Base-by-base conservation (phyloP, 2,113 vertebrate species). In the Mormyrus iriodes region DNA sequence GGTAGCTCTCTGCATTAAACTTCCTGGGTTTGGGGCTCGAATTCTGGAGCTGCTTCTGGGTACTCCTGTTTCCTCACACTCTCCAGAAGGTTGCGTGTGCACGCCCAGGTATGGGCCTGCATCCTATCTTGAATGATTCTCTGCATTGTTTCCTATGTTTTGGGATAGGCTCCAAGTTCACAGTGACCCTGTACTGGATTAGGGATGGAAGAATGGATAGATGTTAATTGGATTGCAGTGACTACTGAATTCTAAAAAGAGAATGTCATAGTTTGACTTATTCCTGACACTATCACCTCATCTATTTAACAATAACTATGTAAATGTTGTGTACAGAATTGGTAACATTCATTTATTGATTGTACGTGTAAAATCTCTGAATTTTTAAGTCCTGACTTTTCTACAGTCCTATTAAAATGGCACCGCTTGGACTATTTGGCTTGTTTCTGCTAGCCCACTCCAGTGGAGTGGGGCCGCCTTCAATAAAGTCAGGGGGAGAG, bases 401-500 rank as follows among this genome's bases (percentile, higher is more conserved):
- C 0, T 42, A 73, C 82, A 46, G 44, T 49, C 13, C 8, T 48
- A 44, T 24, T n/a, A 48, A 84, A n/a, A 48, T 84, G 46, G 46
- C 17, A 46, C 46, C 13, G 31, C 39, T 76, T n/a, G 12, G n/a
- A 46, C 46, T 51, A 46, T 51, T 12, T 7, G 42, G 46, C 27
- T 46, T n/a, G 9, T 85, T n/a, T 85, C 17, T 6, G 21, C 35
- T 83, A 21, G 21, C 4, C 42, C 46, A 49, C 24, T 79, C 24
- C 91, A 91, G 85, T 85, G 86, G 73, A 90, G 52, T 61, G 4
- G 65, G 49, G 51, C 31, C 2, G 7, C 7, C 51, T 86, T 52
- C 27, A 55, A n/a, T 55, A 53, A 86, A 6, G 48, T 87, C 39
- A 39, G 39, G 19, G 31, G 52, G 73, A 2, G 39, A 12, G 19